Base-by-base conservation (phyloP, 1,140 invertebrate genomes). In the Proales similis region DNA sequence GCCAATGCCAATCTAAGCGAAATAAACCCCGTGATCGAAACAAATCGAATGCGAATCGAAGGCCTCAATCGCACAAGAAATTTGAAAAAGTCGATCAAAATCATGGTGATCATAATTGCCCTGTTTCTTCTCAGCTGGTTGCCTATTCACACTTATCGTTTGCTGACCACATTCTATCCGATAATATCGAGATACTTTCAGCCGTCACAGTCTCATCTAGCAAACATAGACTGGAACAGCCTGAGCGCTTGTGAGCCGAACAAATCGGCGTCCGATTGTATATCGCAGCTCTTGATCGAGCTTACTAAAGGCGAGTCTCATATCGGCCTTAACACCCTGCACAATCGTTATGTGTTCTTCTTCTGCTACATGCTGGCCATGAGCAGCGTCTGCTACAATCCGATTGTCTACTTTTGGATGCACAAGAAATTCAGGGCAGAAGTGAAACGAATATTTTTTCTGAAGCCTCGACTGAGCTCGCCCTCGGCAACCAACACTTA, bases 301-400 rank as follows among this genome's bases (percentile, higher is more conserved):
- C n/a, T n/a, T n/a, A n/a, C n/a, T n/a, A n/a, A n/a, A n/a, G n/a
- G n/a, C n/a, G n/a, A n/a, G n/a, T n/a, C n/a, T n/a, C n/a, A 71
- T 43, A 20, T 66, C 1, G 38, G 65, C 20, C 20, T 38, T 45
- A 48, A 65, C 9, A 70, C 71, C 63, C 63, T 61, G 24, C 70
- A 72, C 64, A 66, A 68, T 46, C 66, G 68, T n/a, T 68, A 66
- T 17, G 68, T 66, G 19, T 80, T 79, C 60, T 78, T 81, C 39
- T 66, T 74, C 38, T 77, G 75, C 19, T 79, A 81, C 66, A 77
- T 77, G 67, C 70, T 79, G 17, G 79, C 79, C 3, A 79, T 81
- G 70, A 79, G 75, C 48, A 79, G 77, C 48, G 79, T 79, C 4
- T 78, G 78, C 48, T 78, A 77, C 63, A 81, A 81, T 65, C 80